Base-by-base conservation (phyloP, 1,140 invertebrate species). In the Cotesia chilonis region DNA sequence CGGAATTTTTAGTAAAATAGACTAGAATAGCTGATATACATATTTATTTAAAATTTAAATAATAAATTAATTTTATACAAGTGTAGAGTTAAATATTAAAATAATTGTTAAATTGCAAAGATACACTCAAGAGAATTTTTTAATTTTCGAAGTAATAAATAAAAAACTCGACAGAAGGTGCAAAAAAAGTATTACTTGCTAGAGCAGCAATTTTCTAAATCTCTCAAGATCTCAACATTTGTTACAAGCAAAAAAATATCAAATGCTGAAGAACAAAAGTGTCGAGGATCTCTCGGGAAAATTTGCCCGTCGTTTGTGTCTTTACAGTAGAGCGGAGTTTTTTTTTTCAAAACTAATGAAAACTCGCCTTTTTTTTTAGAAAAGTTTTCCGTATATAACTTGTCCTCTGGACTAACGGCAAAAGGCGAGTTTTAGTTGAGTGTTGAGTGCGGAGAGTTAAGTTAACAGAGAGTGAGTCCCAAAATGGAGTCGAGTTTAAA, bases 401-500 rank as follows among this genome's bases (percentile, higher is more conserved):
- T 10, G 41, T 7, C 41, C 10, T 10, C 0, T 7, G 10, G 7
- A 47, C 41, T 47, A 47, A 47, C 41, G 10, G 10, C 41, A 65
- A 14, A 41, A 52, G 28, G 35, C 28, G 51, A 20, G 12, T 52
- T 35, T 55, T 55, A 47, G 17, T 41, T n/a, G 6, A 37, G 7
- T 37, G 7, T 65, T 14, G 6, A 35, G 10, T 47, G 10, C 6
- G 17, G 4, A 59, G 47, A 47, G 6, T 47, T 47, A 47, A 47
- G 41, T 9, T 4, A 47, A 10, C 10, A 47, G 41, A 47, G 41
- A 47, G 10, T 20, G 57, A 52, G 65, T 71, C 72, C 54, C 65
- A 73, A 76, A 82, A 80, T 77, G 74, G 52, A 79, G 77, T 77
- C 74, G 74, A 60, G 77, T 79, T 82, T 79, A 70, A 78, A 69